These are phyloP conservation scores for Stichopus horrens DNA, from an alignment of 53 echinoderm and acorn worm species.

Conservation along the genomic window DNA sequence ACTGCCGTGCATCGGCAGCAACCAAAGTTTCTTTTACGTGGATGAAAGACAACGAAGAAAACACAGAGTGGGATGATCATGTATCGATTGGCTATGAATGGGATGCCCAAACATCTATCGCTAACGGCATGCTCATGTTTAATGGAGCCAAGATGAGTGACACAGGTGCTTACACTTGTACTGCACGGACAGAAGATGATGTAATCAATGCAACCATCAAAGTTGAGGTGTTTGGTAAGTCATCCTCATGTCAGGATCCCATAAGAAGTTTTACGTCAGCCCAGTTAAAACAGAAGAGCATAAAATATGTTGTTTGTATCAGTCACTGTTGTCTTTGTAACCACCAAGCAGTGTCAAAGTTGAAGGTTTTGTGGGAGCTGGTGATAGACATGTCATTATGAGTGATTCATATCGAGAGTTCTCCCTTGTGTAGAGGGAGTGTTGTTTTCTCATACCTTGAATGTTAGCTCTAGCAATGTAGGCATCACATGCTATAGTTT, in stretches of 20 bases:
- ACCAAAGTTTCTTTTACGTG: conserved; percentile 60
- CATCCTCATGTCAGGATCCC: background rate
- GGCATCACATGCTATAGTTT: too few species aligned
- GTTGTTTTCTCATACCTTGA: too few species aligned
- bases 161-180: conserved; percentile 75
- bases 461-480: too few species aligned
- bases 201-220: conserved; percentile 72
- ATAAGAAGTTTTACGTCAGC: too few species aligned
- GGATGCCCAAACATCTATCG: conserved; percentile 63
- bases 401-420: too few species aligned
- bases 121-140: conserved; percentile 64
- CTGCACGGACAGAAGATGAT: conserved; percentile 65
- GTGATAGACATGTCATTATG: too few species aligned
- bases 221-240: conserved; percentile 79
- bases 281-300: too few species aligned
- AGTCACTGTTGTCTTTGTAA: too few species aligned
- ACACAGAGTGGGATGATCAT: conserved; percentile 56
- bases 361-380: too few species aligned
- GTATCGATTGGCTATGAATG: conserved; percentile 44
- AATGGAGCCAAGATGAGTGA: conserved; percentile 70
- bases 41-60: conserved; percentile 53
- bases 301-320: too few species aligned
- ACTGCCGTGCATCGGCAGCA: conserved; percentile 73
- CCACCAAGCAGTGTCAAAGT: too few species aligned
- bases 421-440: too few species aligned